Base-by-base conservation (phyloP, 2,888 invertebrate species). In the Cheilosia variabilis region DNA sequence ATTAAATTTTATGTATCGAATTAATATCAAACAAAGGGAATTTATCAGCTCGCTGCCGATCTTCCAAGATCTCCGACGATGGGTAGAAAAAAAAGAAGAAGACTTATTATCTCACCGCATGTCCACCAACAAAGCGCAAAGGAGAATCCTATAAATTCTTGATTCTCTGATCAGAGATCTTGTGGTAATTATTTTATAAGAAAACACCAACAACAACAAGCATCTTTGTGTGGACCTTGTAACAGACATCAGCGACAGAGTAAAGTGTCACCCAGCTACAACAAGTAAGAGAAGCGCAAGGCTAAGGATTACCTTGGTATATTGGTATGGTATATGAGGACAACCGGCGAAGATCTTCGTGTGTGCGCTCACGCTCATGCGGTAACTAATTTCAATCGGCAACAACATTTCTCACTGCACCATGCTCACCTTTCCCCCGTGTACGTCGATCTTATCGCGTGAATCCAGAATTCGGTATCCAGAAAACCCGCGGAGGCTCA, bases 361-460 rank as follows among this genome's bases (percentile, higher is more conserved):
- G 76, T 82, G 76, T 71, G 69, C 71, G 81, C 62, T 75, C 52
- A 22, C 57, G 37, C 83, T 68, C 43, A 57, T 65, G 68, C 41
- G 62, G 65, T 69, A 84, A 84, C 79, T 84, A 79, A 84, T 84
- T 84, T 75, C 79, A 55, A 84, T 84, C 69, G 75, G 79, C 79
- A 84, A 79, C 75, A 57, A 79, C 79, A 84, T 84, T 79, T 84
- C 71, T 84, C 79, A 84, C 63, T 73, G 53, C 65, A 17, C 43
- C 58, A 53, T 58, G 71, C 57, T 68, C 73, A 68, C 52, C 71
- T 72, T 78, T 62, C 15, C 45, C 68, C 63, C 57, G 24, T 22
- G 34, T 58, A 52, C 47, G 58, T 63, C 53, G 84, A 84, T 84
- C 84, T 84, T 84, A 84, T 84, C 84, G 65, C 73, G 22, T 65